Evolutionary conservation across 2,888 invertebrate genomes (phyloP).

Genomic region (Anagyrus pseudococci): DNA sequence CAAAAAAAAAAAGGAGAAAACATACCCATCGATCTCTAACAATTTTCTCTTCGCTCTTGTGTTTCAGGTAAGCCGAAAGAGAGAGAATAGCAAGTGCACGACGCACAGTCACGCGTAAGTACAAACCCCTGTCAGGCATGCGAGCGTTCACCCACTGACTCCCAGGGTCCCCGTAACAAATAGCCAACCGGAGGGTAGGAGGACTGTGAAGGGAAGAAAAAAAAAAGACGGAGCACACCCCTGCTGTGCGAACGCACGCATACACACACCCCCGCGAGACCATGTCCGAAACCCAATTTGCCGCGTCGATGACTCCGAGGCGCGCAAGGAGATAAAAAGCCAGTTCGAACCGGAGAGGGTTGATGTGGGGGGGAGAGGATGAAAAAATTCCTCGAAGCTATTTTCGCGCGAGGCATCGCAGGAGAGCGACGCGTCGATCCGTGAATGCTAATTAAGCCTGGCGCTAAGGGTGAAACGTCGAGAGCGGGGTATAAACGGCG

Average conservation of each 20-base stretch:
- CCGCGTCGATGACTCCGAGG: conserved; percentile 24
- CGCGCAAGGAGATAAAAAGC: conserved; percentile 19
- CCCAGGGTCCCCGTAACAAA: too few species aligned
- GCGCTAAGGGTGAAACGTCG: conserved; percentile 7
- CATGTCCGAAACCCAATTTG: conserved; percentile 34
- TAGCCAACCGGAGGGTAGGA: too few species aligned
- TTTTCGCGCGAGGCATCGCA: background rate
- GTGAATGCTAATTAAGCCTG: conserved; percentile 42
- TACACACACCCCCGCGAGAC: background rate
- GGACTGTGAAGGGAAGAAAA: background rate
- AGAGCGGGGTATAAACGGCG: conserved; percentile 10
- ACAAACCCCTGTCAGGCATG: background rate
- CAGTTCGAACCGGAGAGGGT: background rate
- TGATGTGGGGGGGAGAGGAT: background rate
- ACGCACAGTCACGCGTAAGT: background rate
- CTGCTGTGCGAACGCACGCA: conserved; percentile 15
- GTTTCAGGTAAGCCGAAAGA: background rate
- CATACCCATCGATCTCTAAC: background rate
- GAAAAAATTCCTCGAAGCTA: conserved; percentile 21
- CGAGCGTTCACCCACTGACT: too few species aligned
- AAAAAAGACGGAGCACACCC: background rate
- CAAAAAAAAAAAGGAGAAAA: too few species aligned
- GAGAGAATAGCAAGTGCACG: background rate
- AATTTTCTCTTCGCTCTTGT: background rate
- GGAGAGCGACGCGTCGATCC: conserved; percentile 30